A percentile compares a stretch with the other conserved stretches of the same genome.
These are phyloP conservation scores for Cryptocephalus moraei DNA, from an alignment of 2,888 invertebrate genomes.

Conservation along the genomic window DNA sequence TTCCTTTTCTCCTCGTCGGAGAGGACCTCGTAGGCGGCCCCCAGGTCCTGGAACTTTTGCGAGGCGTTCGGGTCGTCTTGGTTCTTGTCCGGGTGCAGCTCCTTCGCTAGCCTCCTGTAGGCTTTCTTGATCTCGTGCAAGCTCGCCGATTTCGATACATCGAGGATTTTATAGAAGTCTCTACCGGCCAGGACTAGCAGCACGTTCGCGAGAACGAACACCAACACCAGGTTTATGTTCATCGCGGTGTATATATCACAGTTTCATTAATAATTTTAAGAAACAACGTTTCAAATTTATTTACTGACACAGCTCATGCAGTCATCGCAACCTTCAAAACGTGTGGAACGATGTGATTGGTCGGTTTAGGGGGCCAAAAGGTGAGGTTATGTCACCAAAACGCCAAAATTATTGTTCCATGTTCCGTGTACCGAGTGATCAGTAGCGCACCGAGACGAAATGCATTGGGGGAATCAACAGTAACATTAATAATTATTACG, in stretches of 20 bases:
- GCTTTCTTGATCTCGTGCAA: conserved; percentile 96
- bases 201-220: conserved; percentile 17
- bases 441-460: too few relatives aligned
- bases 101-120: conserved; percentile 89
- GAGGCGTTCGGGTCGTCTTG: conserved; percentile 87
- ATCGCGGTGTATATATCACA: conserved; percentile 2
- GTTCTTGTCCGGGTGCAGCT: conserved; percentile 96
- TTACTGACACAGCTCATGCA: background rate
- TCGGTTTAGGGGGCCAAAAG: background rate
- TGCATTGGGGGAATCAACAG: too few relatives aligned
- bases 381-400: too few relatives aligned
- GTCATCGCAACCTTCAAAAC: background rate
- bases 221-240: conserved; percentile 8
- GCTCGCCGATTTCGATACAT: conserved; percentile 73
- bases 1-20: conserved; percentile 89
- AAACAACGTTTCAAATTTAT: background rate
- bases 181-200: conserved; percentile 51
- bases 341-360: conserved; percentile 1
- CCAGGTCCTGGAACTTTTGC: conserved; percentile 89
- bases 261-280: background rate
- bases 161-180: conserved; percentile 91
- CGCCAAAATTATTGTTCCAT: too few relatives aligned
- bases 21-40: conserved; percentile 92
- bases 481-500: too few relatives aligned
- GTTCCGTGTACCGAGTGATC: too few relatives aligned